Evolutionary conservation across 2,113 vertebrate genomes (phyloP).

Genomic region (Egretta garzetta): DNA sequence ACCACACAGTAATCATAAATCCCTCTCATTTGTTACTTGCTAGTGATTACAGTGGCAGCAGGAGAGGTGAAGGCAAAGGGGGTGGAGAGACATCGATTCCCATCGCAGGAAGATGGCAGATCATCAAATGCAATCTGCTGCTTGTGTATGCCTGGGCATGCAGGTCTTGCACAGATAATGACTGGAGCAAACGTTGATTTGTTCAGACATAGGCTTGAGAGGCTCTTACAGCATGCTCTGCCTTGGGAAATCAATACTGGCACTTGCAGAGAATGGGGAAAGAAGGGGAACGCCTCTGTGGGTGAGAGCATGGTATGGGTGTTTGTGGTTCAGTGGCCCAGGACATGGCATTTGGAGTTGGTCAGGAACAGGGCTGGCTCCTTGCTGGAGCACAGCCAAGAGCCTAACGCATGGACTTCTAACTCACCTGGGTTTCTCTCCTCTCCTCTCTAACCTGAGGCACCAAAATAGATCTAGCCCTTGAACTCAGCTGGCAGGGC

Average conservation of each 20-base stretch:
- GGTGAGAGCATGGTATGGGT: background rate
- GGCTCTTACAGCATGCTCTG: background rate
- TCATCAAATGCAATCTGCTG: background rate
- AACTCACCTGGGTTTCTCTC: background rate
- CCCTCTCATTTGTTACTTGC: background rate
- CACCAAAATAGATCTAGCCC: background rate
- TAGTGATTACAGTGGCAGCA: background rate
- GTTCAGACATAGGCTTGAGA: background rate
- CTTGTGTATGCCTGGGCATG: background rate
- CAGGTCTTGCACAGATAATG: background rate
- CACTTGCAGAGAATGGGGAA: background rate
- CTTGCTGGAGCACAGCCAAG: background rate
- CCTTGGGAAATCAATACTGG: background rate
- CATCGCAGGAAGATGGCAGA: background rate
- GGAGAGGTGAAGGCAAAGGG: background rate
- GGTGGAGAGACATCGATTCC: background rate
- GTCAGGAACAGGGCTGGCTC: background rate
- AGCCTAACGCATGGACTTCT: background rate
- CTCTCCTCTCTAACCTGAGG: background rate
- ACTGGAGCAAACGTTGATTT: background rate
- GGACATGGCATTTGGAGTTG: background rate
- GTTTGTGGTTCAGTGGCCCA: background rate
- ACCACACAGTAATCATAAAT: background rate
- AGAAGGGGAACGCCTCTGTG: background rate
- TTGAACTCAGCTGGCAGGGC: background rate